Percentiles rank a stretch among this genome's conserved stretches.
Evolutionary conservation across 2,797 vertebrate genomes (phyloP).

Genomic region (Triplophysa bombifrons): DNA sequence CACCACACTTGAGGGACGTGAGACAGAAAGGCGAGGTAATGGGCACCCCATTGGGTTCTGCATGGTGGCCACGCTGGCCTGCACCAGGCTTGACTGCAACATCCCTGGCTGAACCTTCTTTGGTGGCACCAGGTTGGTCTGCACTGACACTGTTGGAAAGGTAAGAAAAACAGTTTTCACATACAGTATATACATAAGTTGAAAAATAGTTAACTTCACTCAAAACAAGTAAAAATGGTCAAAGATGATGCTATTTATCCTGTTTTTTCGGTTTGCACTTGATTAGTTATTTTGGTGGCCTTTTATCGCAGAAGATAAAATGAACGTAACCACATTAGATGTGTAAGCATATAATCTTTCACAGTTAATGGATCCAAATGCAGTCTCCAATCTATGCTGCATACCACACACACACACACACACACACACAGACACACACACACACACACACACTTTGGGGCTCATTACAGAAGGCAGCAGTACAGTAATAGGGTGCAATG

Average conservation of each 20-base stretch:
- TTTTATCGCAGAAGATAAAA: background rate
- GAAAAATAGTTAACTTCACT: too few species aligned
- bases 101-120: conserved; percentile 79
- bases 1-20: conserved; percentile 82
- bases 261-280: background rate
- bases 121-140: conserved; percentile 74
- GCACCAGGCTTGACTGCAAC: conserved; percentile 78
- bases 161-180: background rate
- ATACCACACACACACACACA: too few species aligned
- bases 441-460: too few species aligned
- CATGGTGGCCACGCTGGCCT: conserved; percentile 81
- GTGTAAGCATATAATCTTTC: background rate
- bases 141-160: conserved; percentile 74
- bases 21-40: conserved; percentile 76
- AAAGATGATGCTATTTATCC: background rate
- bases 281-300: background rate
- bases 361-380: conserved; percentile 20
- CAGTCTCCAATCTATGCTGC: too few species aligned
- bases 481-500: too few species aligned
- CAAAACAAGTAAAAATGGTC: too few species aligned
- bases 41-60: conserved; percentile 82
- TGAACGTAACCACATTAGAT: background rate
- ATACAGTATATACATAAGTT: too few species aligned
- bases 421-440: too few species aligned
- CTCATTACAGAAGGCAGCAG: background rate